Evolutionary conservation across 2,113 vertebrate species (phyloP), one percentile per base, ranked within the genome.

Genomic region (Gambusia holbrooki): DNA sequence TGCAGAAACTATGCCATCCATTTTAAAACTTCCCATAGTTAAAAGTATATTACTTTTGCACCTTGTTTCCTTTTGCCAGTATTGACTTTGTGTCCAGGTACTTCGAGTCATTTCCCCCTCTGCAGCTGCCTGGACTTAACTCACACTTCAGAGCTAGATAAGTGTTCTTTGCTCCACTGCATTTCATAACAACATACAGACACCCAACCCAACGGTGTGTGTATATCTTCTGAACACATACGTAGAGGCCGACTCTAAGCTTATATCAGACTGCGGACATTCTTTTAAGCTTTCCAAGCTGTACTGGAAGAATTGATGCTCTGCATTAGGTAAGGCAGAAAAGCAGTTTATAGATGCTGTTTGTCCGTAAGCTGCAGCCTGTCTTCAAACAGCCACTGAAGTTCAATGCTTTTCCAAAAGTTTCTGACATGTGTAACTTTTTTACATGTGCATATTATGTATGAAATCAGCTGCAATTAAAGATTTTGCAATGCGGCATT

Each of bases 141-240:
- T 83, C 71, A 72, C 74, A 85, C 87, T 88, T 87, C 54, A 80
- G 84, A 76, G 84, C 75, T 42, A 66, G 88, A 85, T 90, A 84
- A 90, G 78, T 71, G 76, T 25, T 88, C 64, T 86, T 85, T 91
- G 90, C 85, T 90, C 75, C 85, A 90, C 69, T 87, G 86, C 84
- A 86, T 86, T 83, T 86, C 84, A 88, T 86, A 90, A 91, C 83
- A 81, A 79, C 77, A 83, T 77, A 87, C 64, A 83, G 64, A 83
- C 67, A 75, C 78, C 79, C 48, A 81, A 73, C 35, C 29, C 30
- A 76, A 35, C 27, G 5, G 54, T 72, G 72, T 72, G 74, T 83
- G 84, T 69, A 71, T 84, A 77, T 62, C 68, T 75, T 61, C 69
- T 84, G 72, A 66, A 72, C 80, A 84, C 80, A 79, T 67, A 85